Percentiles rank a stretch among this genome's conserved stretches.
Conservation (phyloP, 2,113 vertebrate genomes). For the Pedionomus torquatus region DNA sequence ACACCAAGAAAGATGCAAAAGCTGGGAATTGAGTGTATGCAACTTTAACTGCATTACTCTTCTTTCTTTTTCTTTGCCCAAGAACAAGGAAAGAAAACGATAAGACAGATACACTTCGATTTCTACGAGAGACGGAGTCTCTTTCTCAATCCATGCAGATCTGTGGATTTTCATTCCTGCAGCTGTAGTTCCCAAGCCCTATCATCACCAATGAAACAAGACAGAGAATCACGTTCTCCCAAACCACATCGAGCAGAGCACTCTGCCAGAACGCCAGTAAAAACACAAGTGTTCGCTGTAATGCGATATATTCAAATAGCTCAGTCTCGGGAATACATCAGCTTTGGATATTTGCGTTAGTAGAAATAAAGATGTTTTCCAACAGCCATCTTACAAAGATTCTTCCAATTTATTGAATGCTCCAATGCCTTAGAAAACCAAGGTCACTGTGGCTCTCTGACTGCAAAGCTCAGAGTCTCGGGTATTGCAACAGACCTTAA, state of each 20-base stretch:
- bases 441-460: not conserved
- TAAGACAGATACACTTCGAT: not conserved
- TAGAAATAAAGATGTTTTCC: not conserved
- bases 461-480: not conserved
- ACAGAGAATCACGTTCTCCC: accelerated
- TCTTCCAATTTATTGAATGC: not conserved
- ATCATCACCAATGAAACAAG: not conserved
- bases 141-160: not conserved
- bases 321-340: not conserved
- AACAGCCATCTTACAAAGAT: not conserved
- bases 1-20: not conserved
- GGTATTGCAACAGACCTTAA: not conserved
- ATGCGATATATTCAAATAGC: not conserved
- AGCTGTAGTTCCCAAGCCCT: not conserved
- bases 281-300: not conserved
- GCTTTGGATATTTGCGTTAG: not conserved
- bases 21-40: not conserved
- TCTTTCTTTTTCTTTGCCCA: not conserved
- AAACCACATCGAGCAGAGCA: not conserved
- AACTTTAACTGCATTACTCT: not conserved
- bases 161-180: not conserved
- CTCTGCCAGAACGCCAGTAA: not conserved
- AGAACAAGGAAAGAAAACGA: not conserved
- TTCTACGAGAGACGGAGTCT: not conserved
- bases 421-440: not conserved